phyloP scores from a whole-genome alignment of 1,140 invertebrate species.

The Penaeus japonicus region DNA sequence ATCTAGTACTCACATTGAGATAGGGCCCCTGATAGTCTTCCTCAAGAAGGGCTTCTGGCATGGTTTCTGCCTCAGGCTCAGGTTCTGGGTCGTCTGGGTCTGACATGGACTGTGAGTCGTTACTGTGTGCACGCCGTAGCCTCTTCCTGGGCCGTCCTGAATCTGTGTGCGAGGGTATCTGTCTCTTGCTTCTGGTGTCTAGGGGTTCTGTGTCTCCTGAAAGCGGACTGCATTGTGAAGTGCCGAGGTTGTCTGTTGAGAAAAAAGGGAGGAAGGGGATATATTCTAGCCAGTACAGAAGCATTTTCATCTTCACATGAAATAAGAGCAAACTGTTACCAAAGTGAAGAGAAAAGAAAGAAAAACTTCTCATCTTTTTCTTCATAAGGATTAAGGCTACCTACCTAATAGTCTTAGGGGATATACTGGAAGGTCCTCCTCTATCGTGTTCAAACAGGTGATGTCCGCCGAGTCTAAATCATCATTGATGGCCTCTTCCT shows the following conservation, averaged over 20 bases:
- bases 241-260: background rate
- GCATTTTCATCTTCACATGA: too few species aligned
- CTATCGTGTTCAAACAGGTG: conserved; percentile 30
- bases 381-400: background rate
- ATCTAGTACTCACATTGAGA: conserved; percentile 28
- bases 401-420: conserved; percentile 6
- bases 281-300: too few species aligned
- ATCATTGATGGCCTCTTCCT: background rate
- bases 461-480: conserved; percentile 26
- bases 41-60: background rate
- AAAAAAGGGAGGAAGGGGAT: too few species aligned
- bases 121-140: background rate
- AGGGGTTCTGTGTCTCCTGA: background rate
- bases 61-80: background rate
- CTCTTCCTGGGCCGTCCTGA: conserved; percentile 4
- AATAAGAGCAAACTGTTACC: too few species aligned
- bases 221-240: background rate
- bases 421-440: conserved; percentile 32
- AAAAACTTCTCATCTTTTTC: too few species aligned
- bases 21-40: conserved; percentile 31
- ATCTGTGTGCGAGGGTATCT: background rate
- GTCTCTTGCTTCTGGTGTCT: background rate
- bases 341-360: too few species aligned
- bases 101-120: conserved; percentile 14
- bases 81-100: background rate